Evolutionary conservation across 2,888 invertebrate genomes (phyloP).

Genomic region (Netelia inedita): DNA sequence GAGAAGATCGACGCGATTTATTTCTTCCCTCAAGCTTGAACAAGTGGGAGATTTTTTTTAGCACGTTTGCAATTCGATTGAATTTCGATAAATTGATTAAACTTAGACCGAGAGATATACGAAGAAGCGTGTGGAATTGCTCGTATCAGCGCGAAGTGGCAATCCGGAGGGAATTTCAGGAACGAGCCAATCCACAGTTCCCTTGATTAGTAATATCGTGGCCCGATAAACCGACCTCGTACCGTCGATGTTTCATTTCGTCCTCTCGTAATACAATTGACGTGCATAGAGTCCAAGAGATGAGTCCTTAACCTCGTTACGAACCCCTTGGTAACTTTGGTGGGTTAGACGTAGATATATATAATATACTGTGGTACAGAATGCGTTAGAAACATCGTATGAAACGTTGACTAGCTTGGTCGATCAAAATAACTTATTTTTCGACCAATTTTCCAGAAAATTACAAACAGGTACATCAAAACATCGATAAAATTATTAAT

Average conservation of each 20-base stretch:
- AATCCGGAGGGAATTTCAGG: slow-evolving; percentile 81
- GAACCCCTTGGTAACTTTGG: slow-evolving; percentile 76
- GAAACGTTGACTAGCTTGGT: too few species aligned
- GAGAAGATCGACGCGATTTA: slow-evolving; percentile 29
- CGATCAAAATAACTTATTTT: too few species aligned
- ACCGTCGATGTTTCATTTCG: slow-evolving; percentile 73
- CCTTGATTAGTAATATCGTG: slow-evolving; percentile 84
- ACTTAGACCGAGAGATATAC: not conserved
- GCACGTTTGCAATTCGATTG: not conserved
- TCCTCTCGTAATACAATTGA: slow-evolving; percentile 59
- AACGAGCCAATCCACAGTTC: slow-evolving; percentile 78
- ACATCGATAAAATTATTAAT: too few species aligned
- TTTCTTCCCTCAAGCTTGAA: not conserved
- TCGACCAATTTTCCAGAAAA: too few species aligned
- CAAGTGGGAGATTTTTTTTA: not conserved
- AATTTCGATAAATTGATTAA: not conserved
- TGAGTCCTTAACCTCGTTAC: slow-evolving; percentile 84
- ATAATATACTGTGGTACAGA: not conserved
- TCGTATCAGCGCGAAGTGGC: slow-evolving; percentile 80
- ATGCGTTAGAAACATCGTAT: too few species aligned
- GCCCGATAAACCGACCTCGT: slow-evolving; percentile 83
- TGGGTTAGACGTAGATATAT: slow-evolving; percentile 9
- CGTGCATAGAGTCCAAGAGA: slow-evolving; percentile 79
- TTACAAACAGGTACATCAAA: too few species aligned
- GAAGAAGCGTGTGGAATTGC: slow-evolving; percentile 57